Conservation (phyloP, 2,888 invertebrate genomes). For the Leptinotarsa juncta region DNA sequence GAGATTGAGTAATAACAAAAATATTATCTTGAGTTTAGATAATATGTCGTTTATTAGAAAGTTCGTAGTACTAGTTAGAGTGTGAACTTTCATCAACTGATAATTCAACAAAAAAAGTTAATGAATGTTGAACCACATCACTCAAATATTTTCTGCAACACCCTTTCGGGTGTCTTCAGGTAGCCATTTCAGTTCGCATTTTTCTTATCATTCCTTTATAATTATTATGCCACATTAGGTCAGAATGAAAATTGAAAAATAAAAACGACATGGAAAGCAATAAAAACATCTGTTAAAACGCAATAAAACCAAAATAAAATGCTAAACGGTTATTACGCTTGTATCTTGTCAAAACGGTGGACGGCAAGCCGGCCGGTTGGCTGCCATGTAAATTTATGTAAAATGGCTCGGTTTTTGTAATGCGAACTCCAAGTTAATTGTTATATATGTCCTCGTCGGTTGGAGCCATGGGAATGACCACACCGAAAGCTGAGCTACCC, state of each 20-base stretch:
- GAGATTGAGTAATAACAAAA: no score
- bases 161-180: no score
- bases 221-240: neutral
- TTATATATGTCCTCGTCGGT: conserved; percentile 58
- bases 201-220: no score
- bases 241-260: neutral
- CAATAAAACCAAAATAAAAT: conserved; percentile 58
- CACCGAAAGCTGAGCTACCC: conserved; percentile 35
- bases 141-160: no score
- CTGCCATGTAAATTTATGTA: conserved; percentile 65
- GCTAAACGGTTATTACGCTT: conserved; percentile 59
- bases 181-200: no score
- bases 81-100: no score
- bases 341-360: conserved; percentile 61
- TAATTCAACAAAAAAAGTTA: no score
- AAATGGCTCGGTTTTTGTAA: conserved; percentile 62
- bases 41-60: no score
- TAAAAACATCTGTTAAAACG: conserved; percentile 48
- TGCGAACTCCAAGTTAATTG: conserved; percentile 61
- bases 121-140: no score
- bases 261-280: neutral
- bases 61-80: no score
- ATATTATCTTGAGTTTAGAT: no score
- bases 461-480: conserved; percentile 48
- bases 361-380: conserved; percentile 58